Percentiles rank a stretch among this genome's conserved stretches.
phyloP scores from a whole-genome alignment of 2,113 vertebrate genomes.

The Cebidichthys violaceus region DNA sequence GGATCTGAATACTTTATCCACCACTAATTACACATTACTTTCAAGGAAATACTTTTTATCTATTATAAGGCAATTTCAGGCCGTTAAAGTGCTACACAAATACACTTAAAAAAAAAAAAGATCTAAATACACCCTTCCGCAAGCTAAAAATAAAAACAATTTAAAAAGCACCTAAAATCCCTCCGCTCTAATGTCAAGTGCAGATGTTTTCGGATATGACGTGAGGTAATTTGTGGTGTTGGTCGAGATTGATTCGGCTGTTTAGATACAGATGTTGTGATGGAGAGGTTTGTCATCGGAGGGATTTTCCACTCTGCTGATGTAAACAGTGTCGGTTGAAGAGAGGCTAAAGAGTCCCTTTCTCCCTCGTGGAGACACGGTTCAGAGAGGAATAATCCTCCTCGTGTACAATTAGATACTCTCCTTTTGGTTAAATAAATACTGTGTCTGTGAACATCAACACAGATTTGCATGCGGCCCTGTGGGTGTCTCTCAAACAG shows the following conservation, averaged over 20 bases:
- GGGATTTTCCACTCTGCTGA: constrained; percentile 76
- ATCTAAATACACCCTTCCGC: background rate
- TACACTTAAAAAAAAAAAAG: constrained; percentile 11
- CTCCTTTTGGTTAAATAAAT: constrained; percentile 83
- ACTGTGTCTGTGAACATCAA: constrained; percentile 77
- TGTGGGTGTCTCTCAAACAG: constrained; percentile 45
- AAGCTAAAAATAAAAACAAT: constrained; percentile 36
- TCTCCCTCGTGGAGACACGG: constrained; percentile 50
- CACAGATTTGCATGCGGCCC: constrained; percentile 67
- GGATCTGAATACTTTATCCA: constrained; percentile 8
- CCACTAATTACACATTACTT: constrained; percentile 19
- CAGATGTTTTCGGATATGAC: constrained; percentile 65
- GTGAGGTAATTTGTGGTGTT: constrained; percentile 59
- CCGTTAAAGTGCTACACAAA: constrained; percentile 8
- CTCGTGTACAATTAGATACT: constrained; percentile 75
- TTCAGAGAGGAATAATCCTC: constrained; percentile 71
- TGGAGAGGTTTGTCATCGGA: constrained; percentile 74
- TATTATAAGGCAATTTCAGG: background rate
- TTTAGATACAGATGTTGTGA: constrained; percentile 80
- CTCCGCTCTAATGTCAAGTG: constrained; percentile 29
- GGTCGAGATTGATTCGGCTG: constrained; percentile 66
- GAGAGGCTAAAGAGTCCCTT: constrained; percentile 61
- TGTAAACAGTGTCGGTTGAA: constrained; percentile 69
- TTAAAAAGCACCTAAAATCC: constrained; percentile 59
- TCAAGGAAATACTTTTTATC: constrained; percentile 18